These are phyloP conservation scores for Drosophila leontia DNA, from an alignment of 1,140 invertebrate species.

Conservation along the genomic window DNA sequence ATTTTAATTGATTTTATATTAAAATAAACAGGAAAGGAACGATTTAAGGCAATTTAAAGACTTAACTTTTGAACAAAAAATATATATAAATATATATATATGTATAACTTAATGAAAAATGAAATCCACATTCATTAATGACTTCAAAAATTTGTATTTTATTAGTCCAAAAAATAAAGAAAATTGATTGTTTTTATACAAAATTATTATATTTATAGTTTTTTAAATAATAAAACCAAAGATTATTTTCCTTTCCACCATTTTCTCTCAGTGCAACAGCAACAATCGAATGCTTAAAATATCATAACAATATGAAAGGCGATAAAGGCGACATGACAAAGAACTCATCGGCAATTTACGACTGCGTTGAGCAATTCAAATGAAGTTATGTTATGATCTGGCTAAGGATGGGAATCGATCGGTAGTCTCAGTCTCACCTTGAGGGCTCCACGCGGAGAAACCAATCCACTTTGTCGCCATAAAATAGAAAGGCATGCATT, in stretches of 20 bases:
- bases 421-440: conserved; percentile 34
- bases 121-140: too few relatives aligned
- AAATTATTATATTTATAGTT: too few relatives aligned
- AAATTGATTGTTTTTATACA: too few relatives aligned
- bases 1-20: neutral
- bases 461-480: conserved; percentile 39
- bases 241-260: too few relatives aligned
- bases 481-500: conserved; percentile 32
- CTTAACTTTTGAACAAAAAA: too few relatives aligned
- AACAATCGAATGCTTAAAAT: conserved; percentile 58
- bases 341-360: conserved; percentile 57
- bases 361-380: conserved; percentile 49
- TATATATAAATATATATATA: too few relatives aligned
- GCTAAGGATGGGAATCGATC: neutral
- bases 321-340: conserved; percentile 59
- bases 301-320: conserved; percentile 72
- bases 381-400: conserved; percentile 46
- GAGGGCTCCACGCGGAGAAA: conserved; percentile 50
- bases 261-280: conserved; percentile 15
- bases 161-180: too few relatives aligned
- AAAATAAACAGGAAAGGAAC: neutral
- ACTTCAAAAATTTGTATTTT: too few relatives aligned
- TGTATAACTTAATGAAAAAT: too few relatives aligned
- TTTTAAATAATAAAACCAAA: too few relatives aligned
- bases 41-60: too few relatives aligned